These are phyloP conservation scores for Cyrtodaria siliqua DNA, from an alignment of 2,888 invertebrate species.

Conservation along the genomic window DNA sequence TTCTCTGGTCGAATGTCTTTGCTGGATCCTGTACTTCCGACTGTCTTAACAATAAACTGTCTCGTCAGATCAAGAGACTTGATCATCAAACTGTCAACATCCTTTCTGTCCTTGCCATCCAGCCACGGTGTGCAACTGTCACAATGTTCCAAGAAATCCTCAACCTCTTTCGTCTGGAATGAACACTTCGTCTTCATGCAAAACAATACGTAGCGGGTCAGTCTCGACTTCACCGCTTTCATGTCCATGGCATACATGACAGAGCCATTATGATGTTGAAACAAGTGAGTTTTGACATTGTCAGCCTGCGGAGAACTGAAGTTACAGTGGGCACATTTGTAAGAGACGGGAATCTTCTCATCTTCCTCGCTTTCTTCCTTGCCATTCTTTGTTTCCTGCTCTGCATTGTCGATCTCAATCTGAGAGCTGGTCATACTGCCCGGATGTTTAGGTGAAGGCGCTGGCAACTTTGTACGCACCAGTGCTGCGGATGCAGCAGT, in stretches of 20 bases:
- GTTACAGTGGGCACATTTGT: slow-evolving; percentile 77
- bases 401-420: slow-evolving; percentile 58
- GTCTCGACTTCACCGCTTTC: slow-evolving; percentile 67
- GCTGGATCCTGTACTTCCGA: slow-evolving; percentile 31
- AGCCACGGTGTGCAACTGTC: slow-evolving; percentile 74
- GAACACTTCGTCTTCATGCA: slow-evolving; percentile 74
- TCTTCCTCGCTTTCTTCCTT: slow-evolving; percentile 57
- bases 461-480: neutral
- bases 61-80: slow-evolving; percentile 66
- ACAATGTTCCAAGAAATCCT: slow-evolving; percentile 70
- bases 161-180: slow-evolving; percentile 71
- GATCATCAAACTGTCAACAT: slow-evolving; percentile 54
- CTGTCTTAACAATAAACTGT: slow-evolving; percentile 63
- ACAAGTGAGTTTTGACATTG: slow-evolving; percentile 68
- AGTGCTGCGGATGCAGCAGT: neutral
- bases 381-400: slow-evolving; percentile 34
- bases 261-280: slow-evolving; percentile 62
- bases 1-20: slow-evolving; percentile 50
- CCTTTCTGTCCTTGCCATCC: slow-evolving; percentile 31
- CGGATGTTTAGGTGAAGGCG: neutral
- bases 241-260: slow-evolving; percentile 70
- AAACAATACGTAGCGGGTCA: slow-evolving; percentile 72
- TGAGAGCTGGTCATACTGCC: neutral
- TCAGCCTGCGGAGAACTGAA: slow-evolving; percentile 59
- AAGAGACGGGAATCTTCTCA: slow-evolving; percentile 63